Percentiles rank a stretch among this genome's conserved stretches.
Conservation (phyloP, 2,888 invertebrate species). For the Drosophila flavopinicola region DNA sequence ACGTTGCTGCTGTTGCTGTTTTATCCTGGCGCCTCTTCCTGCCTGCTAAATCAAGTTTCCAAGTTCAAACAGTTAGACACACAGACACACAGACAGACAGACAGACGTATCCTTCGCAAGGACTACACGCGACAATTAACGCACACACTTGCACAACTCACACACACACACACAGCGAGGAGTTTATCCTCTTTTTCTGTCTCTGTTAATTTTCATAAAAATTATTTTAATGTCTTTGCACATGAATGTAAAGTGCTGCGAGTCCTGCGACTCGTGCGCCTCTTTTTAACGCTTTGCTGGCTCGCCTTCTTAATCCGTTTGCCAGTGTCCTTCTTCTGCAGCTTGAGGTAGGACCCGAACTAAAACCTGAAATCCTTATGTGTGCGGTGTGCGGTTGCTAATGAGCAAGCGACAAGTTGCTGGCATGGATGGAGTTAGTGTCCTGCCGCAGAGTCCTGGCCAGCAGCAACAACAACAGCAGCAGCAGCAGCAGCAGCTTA, state of each 20-base stretch:
- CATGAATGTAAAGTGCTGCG: conserved; percentile 51
- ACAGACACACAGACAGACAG: conserved; percentile 28
- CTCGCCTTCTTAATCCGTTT: conserved; percentile 53
- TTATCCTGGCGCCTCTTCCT: conserved; percentile 29
- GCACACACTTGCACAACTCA: conserved; percentile 24
- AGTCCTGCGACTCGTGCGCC: conserved; percentile 9
- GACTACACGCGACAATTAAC: conserved; percentile 59
- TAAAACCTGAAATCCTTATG: conserved; percentile 28
- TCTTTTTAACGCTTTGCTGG: conserved; percentile 60
- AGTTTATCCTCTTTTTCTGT: conserved; percentile 31
- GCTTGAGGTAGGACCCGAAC: conserved; percentile 57
- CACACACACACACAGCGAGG: neutral
- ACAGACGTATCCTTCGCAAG: conserved; percentile 18
- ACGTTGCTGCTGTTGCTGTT: conserved; percentile 38
- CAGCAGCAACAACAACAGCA: conserved; percentile 11
- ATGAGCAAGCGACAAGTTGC: conserved; percentile 62
- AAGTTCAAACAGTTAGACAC: conserved; percentile 74
- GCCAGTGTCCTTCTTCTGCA: conserved; percentile 15
- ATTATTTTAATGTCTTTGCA: conserved; percentile 64
- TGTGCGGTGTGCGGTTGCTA: conserved; percentile 41
- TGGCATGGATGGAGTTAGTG: conserved; percentile 7
- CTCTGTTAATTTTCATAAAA: conserved; percentile 67
- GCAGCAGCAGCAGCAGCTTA: conserved; percentile 17
- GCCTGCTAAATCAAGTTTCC: conserved; percentile 73
- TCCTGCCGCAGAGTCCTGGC: conserved; percentile 1